A percentile compares a stretch with the other conserved stretches of the same genome.
Evolutionary conservation across 2,113 vertebrate genomes (phyloP).

Genomic region (Heptranchias perlo): DNA sequence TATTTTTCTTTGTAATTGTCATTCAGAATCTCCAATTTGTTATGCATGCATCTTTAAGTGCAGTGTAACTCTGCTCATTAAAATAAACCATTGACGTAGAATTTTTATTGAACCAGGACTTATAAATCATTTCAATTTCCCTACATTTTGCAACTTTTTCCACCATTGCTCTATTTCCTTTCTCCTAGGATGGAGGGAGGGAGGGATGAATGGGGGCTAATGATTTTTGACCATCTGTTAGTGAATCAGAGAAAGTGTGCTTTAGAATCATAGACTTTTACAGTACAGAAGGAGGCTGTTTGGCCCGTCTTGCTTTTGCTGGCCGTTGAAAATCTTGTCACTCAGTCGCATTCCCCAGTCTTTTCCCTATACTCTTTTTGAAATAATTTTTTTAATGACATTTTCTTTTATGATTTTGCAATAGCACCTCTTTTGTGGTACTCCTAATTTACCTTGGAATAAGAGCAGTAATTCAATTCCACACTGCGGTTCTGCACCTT

Average conservation of each 20-base stretch:
- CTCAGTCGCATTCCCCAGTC: background rate
- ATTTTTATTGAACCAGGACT: background rate
- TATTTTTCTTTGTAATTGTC: background rate
- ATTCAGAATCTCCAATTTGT: background rate
- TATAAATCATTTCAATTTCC: too few species aligned
- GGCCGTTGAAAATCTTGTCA: background rate
- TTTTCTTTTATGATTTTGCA: background rate
- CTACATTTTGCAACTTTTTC: background rate
- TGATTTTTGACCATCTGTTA: background rate
- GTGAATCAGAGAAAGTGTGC: background rate
- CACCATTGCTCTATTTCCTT: background rate
- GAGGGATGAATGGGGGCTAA: background rate
- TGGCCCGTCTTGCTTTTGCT: background rate
- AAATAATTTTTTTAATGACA: background rate
- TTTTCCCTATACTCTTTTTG: background rate
- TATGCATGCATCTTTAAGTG: background rate
- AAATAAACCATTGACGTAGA: background rate
- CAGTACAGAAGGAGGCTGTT: background rate
- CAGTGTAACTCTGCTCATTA: background rate
- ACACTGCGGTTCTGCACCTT: background rate
- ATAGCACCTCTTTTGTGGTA: background rate
- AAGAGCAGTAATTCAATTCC: background rate
- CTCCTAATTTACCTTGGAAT: background rate
- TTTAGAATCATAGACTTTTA: background rate
- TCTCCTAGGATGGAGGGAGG: background rate